These are phyloP conservation scores for Danio tinwini DNA, from an alignment of 2,797 vertebrate genomes.

Conservation along the genomic window DNA sequence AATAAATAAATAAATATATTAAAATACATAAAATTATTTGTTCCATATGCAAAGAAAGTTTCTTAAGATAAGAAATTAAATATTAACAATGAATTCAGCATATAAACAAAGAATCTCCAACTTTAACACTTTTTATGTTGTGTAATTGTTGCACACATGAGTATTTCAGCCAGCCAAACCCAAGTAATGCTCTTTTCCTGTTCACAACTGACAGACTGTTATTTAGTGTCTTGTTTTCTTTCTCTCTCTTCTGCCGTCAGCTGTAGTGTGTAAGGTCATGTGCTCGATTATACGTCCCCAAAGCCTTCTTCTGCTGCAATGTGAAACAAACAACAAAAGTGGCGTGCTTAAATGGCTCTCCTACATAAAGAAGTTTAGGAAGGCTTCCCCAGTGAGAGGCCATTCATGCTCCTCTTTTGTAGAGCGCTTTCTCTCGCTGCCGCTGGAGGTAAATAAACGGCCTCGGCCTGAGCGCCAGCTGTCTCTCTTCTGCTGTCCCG, in stretches of 20 bases:
- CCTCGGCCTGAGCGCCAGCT: constrained; percentile 46
- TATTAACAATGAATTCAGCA: too few relatives aligned
- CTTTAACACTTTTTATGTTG: background rate
- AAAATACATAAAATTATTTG: too few relatives aligned
- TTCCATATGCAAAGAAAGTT: too few relatives aligned
- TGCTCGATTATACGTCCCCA: constrained; percentile 4
- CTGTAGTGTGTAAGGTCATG: constrained; percentile 28
- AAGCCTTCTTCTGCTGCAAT: constrained; percentile 14
- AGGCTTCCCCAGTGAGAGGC: constrained; percentile 34
- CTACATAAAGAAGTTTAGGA: constrained; percentile 20
- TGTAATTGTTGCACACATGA: background rate
- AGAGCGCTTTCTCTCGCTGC: constrained; percentile 38
- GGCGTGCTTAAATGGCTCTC: background rate
- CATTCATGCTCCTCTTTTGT: constrained; percentile 45
- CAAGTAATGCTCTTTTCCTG: constrained; percentile 18
- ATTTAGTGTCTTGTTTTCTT: constrained; percentile 21
- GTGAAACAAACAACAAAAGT: constrained; percentile 25
- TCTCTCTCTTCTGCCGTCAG: constrained; percentile 1
- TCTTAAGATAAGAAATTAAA: too few relatives aligned
- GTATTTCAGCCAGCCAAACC: constrained; percentile 1
- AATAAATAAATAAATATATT: too few relatives aligned
- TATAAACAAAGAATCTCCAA: too few relatives aligned
- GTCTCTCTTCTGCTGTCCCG: constrained; percentile 44
- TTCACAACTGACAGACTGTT: constrained; percentile 15
- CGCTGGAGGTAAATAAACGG: constrained; percentile 42